Evolutionary conservation across 2,797 vertebrate genomes (phyloP), one percentile per base, ranked within the genome.

Genomic region (Sebastes reedi): DNA sequence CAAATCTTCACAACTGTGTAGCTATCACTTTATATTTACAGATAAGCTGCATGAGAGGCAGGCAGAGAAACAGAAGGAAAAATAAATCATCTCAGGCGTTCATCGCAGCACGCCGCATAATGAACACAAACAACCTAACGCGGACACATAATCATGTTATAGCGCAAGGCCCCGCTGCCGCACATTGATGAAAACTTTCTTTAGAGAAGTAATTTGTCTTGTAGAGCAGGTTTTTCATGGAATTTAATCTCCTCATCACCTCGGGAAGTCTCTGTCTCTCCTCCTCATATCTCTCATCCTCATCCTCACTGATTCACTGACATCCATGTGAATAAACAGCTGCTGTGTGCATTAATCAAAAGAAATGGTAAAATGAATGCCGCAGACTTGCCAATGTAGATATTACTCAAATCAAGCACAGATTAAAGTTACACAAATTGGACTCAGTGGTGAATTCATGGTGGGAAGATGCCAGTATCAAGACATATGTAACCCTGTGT

Each of bases 241-340:
- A 83, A 90, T 86, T 87, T 85, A 85, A 93, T 91, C 83, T 90
- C 72, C 75, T 75, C 77, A 72, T 83, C 75, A 77, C 90, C 86
- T 82, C 34, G 2, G 82, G 80, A 84, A 52, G 72, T 81, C 76
- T 82, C 60, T 72, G 39, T 78, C 20, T 59, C 46, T 46, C 64
- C 14, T 60, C 75, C n/a, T 68, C 55, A 24, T 67, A 39, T 72
- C 79, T 30, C 55, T 68, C 65, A n/a, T 58, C 70, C 67, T 66
- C 67, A 29, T 52, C 20, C 46, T 7, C 39, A 65, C 42, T 73
- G 64, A 87, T 71, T 88, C 73, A 74, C 72, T 52, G 42, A 79
- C 55, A 50, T 64, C 64, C 30, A 32, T 50, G 54, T 78, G 72
- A 88, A 87, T 82, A 89, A 88, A 85, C 79, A 77, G 77, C 56